phyloP scores from a whole-genome alignment of 2,797 vertebrate species.

The Eidolon dupreanum region DNA sequence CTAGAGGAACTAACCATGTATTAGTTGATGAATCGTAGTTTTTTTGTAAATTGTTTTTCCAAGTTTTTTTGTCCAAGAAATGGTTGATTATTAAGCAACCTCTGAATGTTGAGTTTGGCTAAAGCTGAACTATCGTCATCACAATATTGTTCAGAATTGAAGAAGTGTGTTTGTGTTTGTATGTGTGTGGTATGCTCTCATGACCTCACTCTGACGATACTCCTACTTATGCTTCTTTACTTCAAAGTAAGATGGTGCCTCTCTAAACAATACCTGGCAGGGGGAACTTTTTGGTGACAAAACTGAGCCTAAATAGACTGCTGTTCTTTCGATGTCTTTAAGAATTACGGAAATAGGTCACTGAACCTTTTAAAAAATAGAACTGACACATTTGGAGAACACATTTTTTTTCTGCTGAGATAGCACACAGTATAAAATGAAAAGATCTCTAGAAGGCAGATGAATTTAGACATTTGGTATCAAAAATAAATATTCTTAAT shows the following conservation, averaged over 20 bases:
- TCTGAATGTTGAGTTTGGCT: neutral
- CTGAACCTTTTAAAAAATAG: slow-evolving; percentile 73
- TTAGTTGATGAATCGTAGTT: neutral
- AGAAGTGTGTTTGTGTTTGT: neutral
- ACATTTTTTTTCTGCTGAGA: slow-evolving; percentile 51
- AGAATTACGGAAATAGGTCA: slow-evolving; percentile 66
- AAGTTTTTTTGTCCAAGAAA: slow-evolving; percentile 55
- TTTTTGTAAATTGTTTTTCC: slow-evolving; percentile 28
- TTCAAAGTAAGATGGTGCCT: neutral
- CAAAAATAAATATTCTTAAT: slow-evolving; percentile 47
- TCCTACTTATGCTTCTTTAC: neutral
- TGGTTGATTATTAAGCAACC: slow-evolving; percentile 46
- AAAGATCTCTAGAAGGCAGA: slow-evolving; percentile 15
- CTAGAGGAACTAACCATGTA: neutral
- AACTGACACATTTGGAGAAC: slow-evolving; percentile 63
- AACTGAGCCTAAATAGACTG: slow-evolving; percentile 47
- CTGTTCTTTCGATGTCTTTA: slow-evolving; percentile 38
- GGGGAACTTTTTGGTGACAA: neutral
- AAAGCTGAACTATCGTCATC: neutral
- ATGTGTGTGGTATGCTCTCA: accelerated
- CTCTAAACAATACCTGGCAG: slow-evolving; percentile 34
- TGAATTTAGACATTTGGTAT: slow-evolving; percentile 32
- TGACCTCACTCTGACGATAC: neutral
- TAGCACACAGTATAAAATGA: neutral
- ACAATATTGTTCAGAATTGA: neutral